These are phyloP conservation scores for Eulemur rufifrons DNA, from an alignment of 2,113 vertebrate genomes.

Conservation along the genomic window DNA sequence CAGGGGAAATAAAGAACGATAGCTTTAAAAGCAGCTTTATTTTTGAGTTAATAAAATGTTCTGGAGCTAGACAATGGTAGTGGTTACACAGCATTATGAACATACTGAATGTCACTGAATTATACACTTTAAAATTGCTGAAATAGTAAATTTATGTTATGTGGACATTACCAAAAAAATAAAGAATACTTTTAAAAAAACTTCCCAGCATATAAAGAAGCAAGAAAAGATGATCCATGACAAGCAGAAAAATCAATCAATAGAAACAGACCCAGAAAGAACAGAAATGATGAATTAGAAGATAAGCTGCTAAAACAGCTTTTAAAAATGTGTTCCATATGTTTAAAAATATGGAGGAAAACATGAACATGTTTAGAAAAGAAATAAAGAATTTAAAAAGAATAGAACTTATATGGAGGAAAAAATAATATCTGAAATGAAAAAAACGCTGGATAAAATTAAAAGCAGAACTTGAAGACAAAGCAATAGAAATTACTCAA, in stretches of 20 bases:
- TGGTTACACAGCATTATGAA: not conserved
- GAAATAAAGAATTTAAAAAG: not conserved
- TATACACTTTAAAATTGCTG: not conserved
- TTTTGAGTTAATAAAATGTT: not conserved
- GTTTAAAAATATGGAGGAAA: slow-evolving; percentile 12
- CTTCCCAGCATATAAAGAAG: not conserved
- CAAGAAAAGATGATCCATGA: not conserved
- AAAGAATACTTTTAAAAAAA: not conserved
- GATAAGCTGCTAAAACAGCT: slow-evolving; percentile 4
- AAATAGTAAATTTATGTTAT: slow-evolving; percentile 7
- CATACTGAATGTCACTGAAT: not conserved
- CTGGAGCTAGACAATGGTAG: not conserved
- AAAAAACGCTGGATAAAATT: not conserved
- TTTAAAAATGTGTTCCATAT: slow-evolving; percentile 13
- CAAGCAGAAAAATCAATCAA: slow-evolving; percentile 26
- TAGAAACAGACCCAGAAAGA: not conserved
- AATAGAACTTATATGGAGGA: not conserved
- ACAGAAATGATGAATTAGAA: slow-evolving; percentile 27
- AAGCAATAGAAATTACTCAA: not conserved
- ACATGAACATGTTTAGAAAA: slow-evolving; percentile 18
- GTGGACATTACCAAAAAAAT: not conserved
- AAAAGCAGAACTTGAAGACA: slow-evolving; percentile 13
- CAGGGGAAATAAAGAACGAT: not conserved
- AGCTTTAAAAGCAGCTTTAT: not conserved
- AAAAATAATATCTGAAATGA: slow-evolving; percentile 20